Evolutionary conservation across 2,797 vertebrate genomes (phyloP).

Genomic region (Lagocephalus sceleratus): DNA sequence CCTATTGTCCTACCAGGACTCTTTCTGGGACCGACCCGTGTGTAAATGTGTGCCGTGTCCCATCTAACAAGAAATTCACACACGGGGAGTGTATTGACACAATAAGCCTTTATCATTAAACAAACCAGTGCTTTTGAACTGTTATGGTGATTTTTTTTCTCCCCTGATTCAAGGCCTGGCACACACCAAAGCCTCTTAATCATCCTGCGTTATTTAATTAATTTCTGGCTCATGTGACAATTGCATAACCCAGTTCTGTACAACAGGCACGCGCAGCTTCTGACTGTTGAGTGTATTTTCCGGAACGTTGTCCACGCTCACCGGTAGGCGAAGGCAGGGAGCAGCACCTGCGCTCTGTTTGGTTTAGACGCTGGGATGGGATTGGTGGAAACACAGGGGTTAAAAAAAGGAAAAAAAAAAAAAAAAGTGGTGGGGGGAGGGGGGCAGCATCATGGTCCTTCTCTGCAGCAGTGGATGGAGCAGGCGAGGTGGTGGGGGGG

Average conservation of each 20-base stretch:
- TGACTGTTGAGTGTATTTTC: conserved; percentile 2
- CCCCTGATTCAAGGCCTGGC: not conserved
- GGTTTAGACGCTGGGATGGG: conserved; percentile 37
- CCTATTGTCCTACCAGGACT: too few species aligned
- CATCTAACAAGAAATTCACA: too few species aligned
- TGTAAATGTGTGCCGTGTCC: too few species aligned
- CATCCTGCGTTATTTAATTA: conserved; percentile 3
- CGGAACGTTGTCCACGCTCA: conserved; percentile 38
- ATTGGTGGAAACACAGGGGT: conserved; percentile 48
- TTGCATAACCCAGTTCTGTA: conserved; percentile 29
- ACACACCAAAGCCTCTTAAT: conserved; percentile 8
- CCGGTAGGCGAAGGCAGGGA: conserved; percentile 29
- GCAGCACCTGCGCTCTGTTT: conserved; percentile 51
- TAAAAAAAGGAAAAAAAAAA: conserved; percentile 5
- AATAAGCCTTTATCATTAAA: too few species aligned
- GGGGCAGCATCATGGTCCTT: conserved; percentile 36
- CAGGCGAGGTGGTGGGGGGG: conserved; percentile 38
- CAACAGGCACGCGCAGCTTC: conserved; percentile 5
- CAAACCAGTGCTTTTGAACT: too few species aligned
- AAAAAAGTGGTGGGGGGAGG: conserved; percentile 14
- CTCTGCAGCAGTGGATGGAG: conserved; percentile 63
- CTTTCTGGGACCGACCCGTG: too few species aligned
- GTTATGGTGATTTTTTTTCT: not conserved
- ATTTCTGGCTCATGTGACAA: conserved; percentile 4
- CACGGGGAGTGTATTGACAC: too few species aligned